phyloP scores from a whole-genome alignment of 2,113 vertebrate genomes.

The Cyprichromis sp. region DNA sequence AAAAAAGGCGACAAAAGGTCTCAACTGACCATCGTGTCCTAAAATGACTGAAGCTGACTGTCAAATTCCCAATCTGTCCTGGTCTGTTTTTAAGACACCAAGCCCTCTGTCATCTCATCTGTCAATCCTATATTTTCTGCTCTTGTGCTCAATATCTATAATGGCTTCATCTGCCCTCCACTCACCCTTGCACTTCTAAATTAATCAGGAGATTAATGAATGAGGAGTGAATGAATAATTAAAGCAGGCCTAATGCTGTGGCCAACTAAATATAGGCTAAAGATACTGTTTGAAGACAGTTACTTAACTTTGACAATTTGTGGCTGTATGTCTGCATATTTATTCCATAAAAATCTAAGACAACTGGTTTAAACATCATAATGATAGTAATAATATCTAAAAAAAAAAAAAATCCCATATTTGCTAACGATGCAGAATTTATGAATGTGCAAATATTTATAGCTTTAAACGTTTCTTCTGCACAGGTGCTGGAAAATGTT shows the following conservation, averaged over 20 bases:
- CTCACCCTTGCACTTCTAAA: not conserved
- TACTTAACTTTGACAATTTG: not conserved
- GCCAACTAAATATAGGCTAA: accelerated
- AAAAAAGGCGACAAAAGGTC: not conserved
- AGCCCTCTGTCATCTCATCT: not conserved
- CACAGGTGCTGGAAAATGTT: accelerated
- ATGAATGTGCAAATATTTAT: not conserved
- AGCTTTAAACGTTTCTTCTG: accelerated
- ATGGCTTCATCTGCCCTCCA: not conserved
- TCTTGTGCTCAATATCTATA: not conserved
- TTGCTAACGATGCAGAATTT: not conserved
- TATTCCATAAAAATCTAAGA: not conserved
- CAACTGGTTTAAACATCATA: not conserved
- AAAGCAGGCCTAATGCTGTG: not conserved
- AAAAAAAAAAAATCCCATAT: not conserved
- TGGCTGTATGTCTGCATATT: not conserved
- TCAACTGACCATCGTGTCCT: not conserved
- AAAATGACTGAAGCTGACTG: not conserved
- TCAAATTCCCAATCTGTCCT: not conserved
- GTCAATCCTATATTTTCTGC: not conserved
- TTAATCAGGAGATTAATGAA: not conserved
- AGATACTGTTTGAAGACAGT: not conserved
- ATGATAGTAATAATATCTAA: not conserved
- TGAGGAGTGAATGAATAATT: not conserved
- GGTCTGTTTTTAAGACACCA: slow-evolving; percentile 17